These are phyloP conservation scores for Acrocephalus scirpaceus DNA, from an alignment of 2,797 vertebrate species.

Conservation along the genomic window DNA sequence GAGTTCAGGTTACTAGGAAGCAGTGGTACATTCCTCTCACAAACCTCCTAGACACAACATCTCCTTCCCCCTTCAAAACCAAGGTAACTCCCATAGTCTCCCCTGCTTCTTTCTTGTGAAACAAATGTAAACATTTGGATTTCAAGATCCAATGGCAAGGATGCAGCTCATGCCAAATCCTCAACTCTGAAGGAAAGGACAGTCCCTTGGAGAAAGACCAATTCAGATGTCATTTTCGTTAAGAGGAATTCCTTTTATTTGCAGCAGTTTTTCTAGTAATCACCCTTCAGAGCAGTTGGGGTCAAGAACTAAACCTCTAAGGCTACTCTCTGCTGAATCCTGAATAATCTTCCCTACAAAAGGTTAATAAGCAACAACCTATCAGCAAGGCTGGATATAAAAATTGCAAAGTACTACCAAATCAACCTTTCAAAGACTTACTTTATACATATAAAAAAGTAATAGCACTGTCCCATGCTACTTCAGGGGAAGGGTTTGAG, in stretches of 20 bases:
- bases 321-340: background rate
- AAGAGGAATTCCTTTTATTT: background rate
- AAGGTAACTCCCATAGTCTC: background rate
- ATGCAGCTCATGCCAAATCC: background rate
- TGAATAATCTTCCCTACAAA: background rate
- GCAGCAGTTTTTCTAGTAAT: background rate
- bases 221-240: background rate
- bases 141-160: background rate
- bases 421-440: background rate
- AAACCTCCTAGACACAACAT: background rate
- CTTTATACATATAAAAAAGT: background rate
- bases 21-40: background rate
- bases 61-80: background rate
- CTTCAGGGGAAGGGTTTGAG: background rate
- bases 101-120: background rate
- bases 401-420: background rate
- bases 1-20: background rate
- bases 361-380: background rate
- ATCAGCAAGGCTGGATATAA: background rate
- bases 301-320: background rate
- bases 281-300: background rate
- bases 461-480: background rate
- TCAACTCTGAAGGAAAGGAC: background rate
- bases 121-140: background rate
- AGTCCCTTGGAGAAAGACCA: background rate